Base-by-base conservation (phyloP, 2,797 vertebrate species). In the Staurois parvus region DNA sequence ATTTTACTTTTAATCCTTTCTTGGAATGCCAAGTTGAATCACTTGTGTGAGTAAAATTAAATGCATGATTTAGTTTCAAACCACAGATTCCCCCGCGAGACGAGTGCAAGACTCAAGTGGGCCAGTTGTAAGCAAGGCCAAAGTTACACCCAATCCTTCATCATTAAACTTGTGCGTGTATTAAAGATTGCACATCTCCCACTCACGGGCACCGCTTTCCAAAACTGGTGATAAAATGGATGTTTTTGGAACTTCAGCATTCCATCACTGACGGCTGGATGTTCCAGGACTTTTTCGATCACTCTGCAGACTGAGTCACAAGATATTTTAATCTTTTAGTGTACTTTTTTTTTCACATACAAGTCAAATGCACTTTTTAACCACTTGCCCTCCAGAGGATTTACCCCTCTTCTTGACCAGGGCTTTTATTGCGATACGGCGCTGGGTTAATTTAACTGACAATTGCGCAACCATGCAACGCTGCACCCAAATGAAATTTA, bases 21-120 rank as follows among this genome's bases (percentile, higher is more conserved):
- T 93, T 94, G 93, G 82, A 87, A 89, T 92, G 94, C 95, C 95
- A 96, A 94, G 92, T 92, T 93, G 93, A 96, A 93, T 95, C 95
- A 93, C 91, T 93, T 94, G 89, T 90, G 89, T 29, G 83, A 94
- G 91, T 88, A 89, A 96, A 96, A 96, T 96, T 94, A 95, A 95
- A 95, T 91, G 91, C 91, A 73, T 29, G 59, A 83, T 93, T 90
- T 91, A 87, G 89, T 90, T 94, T 95, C 94, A 96, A 93, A 95
- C 96, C 96, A 94, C 95, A 95, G 92, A 90, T 93, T 94, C 93
- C 94, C 93, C 64, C 92, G 88, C 90, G 94, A 95, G 93, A 93
- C 34, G 67, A 89, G 88, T 90, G 89, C 89, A 13, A 90, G 88
- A 94, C 94, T 94, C 92, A 92, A 95, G 92, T 92, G 93, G 94